Evolutionary conservation across 2,113 vertebrate species (phyloP), one percentile per base, ranked within the genome.

Genomic region (Lophotis ruficrista): DNA sequence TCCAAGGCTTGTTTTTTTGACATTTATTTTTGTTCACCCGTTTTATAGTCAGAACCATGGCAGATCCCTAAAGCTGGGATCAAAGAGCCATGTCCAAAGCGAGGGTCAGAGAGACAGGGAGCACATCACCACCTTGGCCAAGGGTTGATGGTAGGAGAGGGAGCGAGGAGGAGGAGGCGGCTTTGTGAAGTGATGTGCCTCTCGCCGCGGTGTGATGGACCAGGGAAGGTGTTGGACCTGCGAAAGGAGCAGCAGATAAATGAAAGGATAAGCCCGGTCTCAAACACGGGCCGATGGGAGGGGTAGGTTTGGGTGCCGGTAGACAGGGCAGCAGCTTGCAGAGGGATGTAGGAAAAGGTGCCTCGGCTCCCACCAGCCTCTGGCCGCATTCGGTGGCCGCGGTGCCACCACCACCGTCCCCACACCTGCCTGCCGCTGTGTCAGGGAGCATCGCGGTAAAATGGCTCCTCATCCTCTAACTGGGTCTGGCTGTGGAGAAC

Each of bases 341-440:
- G 75, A 56, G 43, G 8, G 61, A 4, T 10, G 33, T 5, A 22
- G 69, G 71, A 33, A 16, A 15, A 43, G 75, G 25, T 80, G 53
- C 18, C 15, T 75, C 37, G 7, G 69, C 50, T 73, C 51, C 56
- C 73, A 73, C 20, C 1, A 0, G 57, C 27, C 43, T 37, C 31
- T n/a, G 62, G 62, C 25, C 4, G 0, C 1, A 0, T 25, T 84
- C 0, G 41, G 84, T 47, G 90, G 66, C 87, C 33, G 0, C 3
- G 4, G 54, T 24, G 83, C n/a, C 85, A 6, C 62, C 37, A 1
- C 31, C 0, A 2, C 71, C 4, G 0, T 47, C 57, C 69, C 75
- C 2, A 1, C 0, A 4, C 25, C 27, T 19, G 3, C 35, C 51
- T 11, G 64, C 60, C 43, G 72, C 61, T 21, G 38, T 1, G 56